A percentile compares a stretch with the other conserved stretches of the same genome.
Conservation (phyloP, 53 echinoderm and acorn worm genomes). For the Temnopleurus reevesii region DNA sequence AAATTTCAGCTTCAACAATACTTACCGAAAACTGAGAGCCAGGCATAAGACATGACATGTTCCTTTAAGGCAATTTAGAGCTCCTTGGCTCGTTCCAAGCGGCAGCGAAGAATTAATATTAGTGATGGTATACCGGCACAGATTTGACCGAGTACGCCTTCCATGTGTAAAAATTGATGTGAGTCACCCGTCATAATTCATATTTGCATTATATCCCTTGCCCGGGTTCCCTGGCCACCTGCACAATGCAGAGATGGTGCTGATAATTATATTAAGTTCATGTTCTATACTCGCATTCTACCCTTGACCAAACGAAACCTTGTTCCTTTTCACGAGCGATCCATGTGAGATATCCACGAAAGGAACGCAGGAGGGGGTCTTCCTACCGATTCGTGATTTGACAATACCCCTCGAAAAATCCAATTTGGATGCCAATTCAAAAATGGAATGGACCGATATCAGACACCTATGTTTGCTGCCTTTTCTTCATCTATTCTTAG, state of each 20-base stretch:
- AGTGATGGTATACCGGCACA: constrained; percentile 17
- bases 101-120: not conserved
- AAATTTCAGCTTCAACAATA: too few relatives aligned
- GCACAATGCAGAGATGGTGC: constrained; percentile 24
- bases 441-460: not conserved
- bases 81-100: not conserved
- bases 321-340: constrained; percentile 23
- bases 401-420: constrained; percentile 28
- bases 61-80: constrained; percentile 34
- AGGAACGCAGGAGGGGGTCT: constrained; percentile 15
- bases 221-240: constrained; percentile 18
- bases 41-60: not conserved
- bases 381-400: not conserved
- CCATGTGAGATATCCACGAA: not conserved
- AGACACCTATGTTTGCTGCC: constrained; percentile 21
- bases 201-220: constrained; percentile 29
- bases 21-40: too few relatives aligned
- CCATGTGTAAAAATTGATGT: constrained; percentile 51
- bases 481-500: not conserved
- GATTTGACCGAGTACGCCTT: not conserved
- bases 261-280: constrained; percentile 43
- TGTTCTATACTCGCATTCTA: not conserved
- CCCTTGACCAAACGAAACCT: not conserved
- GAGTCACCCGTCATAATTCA: constrained; percentile 51
- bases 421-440: constrained; percentile 12